Percentiles rank a stretch among this genome's conserved stretches.
Conservation (phyloP, 2,888 invertebrate species). For the Frankliniella intonsa region DNA sequence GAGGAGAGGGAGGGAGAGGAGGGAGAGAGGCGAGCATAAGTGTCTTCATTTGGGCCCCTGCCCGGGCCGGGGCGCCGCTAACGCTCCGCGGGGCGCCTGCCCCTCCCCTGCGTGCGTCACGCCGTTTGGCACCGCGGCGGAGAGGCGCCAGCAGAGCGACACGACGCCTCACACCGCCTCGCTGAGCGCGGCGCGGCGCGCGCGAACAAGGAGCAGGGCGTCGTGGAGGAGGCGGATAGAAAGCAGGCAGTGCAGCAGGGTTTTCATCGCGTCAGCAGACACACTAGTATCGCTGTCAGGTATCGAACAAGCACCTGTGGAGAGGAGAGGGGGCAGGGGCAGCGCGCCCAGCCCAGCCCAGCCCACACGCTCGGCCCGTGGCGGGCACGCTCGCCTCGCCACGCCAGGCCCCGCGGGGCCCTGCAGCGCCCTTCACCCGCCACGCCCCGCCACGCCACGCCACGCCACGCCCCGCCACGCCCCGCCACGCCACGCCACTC, state of each 20-base stretch:
- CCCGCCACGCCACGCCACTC: background rate
- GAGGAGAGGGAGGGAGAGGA: background rate
- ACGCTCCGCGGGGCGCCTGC: too few species aligned
- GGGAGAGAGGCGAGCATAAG: background rate
- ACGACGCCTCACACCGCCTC: background rate
- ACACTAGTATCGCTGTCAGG: too few species aligned
- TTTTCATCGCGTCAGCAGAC: too few species aligned
- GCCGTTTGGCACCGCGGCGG: background rate
- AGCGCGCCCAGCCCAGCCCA: background rate
- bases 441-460: background rate
- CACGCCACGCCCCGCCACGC: background rate
- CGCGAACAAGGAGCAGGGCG: too few species aligned
- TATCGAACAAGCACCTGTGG: too few species aligned
- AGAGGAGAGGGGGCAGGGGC: background rate
- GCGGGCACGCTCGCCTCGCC: background rate
- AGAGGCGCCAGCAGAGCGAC: too few species aligned
- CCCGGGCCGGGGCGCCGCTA: background rate
- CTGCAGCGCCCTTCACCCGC: background rate
- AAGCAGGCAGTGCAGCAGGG: too few species aligned
- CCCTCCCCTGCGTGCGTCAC: background rate
- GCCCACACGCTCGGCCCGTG: background rate
- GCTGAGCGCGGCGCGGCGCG: too few species aligned
- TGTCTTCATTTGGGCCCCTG: conserved; percentile 11
- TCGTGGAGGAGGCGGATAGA: too few species aligned
- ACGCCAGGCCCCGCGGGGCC: background rate